These are phyloP conservation scores for Neostethus bicornis DNA, from an alignment of 2,797 vertebrate species.

Conservation along the genomic window DNA sequence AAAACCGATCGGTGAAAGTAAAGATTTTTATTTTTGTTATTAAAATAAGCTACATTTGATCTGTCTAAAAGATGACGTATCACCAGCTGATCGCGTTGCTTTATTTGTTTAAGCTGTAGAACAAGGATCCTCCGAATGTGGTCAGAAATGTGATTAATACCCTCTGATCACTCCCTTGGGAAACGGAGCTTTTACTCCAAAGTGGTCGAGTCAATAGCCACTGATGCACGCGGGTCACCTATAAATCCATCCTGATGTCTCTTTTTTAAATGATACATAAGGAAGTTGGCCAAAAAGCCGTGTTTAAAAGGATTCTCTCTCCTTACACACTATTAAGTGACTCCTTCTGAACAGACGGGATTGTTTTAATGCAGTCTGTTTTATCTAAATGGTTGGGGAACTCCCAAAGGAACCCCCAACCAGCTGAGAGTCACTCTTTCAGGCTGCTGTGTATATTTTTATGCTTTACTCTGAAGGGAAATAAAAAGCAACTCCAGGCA, in stretches of 20 bases:
- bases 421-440: constrained; percentile 34
- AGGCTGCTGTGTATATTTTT: constrained; percentile 23
- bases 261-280: constrained; percentile 51
- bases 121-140: constrained; percentile 3
- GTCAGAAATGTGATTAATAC: constrained; percentile 53
- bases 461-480: constrained; percentile 36
- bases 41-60: too few species aligned
- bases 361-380: constrained; percentile 51
- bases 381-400: constrained; percentile 55
- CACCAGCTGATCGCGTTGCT: not conserved
- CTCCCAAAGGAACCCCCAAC: constrained; percentile 43
- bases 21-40: not conserved
- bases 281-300: constrained; percentile 13
- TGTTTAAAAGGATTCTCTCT: constrained; percentile 23
- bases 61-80: constrained; percentile 24
- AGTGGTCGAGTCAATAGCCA: constrained; percentile 51
- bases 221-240: constrained; percentile 44
- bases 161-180: constrained; percentile 24
- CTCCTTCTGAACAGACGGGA: constrained; percentile 41
- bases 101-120: constrained; percentile 15
- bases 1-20: too few species aligned
- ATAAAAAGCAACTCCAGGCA: constrained; percentile 15
- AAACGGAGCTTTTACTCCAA: constrained; percentile 37
- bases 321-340: constrained; percentile 28
- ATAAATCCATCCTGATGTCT: constrained; percentile 46